Evolutionary conservation across 1,140 invertebrate species (phyloP).

Genomic region (Triops longicaudatus): DNA sequence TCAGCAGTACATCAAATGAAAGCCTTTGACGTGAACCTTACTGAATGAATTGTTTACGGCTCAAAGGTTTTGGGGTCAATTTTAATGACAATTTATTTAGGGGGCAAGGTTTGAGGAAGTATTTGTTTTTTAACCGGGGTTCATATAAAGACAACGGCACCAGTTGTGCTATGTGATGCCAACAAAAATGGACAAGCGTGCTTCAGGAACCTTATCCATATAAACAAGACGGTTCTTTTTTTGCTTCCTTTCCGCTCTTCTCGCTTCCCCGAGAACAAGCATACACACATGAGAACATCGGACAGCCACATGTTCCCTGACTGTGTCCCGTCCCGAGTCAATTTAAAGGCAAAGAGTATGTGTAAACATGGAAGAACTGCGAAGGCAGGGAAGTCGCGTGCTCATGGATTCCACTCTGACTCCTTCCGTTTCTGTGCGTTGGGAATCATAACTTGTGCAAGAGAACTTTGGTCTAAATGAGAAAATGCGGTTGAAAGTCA

Average conservation of each 20-base stretch:
- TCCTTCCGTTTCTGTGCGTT: not conserved
- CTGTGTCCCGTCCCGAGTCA: not conserved
- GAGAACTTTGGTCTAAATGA: not conserved
- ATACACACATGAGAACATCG: not conserved
- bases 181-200: not conserved
- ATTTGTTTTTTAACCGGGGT: not conserved
- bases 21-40: too few relatives aligned
- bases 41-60: too few relatives aligned
- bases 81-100: too few relatives aligned
- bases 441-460: not conserved
- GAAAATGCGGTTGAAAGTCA: too few relatives aligned
- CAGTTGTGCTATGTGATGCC: not conserved
- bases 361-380: not conserved
- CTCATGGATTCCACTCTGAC: not conserved
- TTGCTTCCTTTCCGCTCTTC: not conserved
- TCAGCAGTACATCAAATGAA: too few relatives aligned
- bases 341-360: not conserved
- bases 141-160: not conserved
- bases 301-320: not conserved
- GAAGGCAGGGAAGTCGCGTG: not conserved
- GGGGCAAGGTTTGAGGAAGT: too few relatives aligned
- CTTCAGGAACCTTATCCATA: conserved; percentile 3
- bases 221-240: not conserved
- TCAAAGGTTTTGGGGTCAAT: too few relatives aligned
- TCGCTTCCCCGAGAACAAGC: not conserved